Base-by-base conservation (phyloP, 2,888 invertebrate species). In the Galeopsomyia nigrocyanea region DNA sequence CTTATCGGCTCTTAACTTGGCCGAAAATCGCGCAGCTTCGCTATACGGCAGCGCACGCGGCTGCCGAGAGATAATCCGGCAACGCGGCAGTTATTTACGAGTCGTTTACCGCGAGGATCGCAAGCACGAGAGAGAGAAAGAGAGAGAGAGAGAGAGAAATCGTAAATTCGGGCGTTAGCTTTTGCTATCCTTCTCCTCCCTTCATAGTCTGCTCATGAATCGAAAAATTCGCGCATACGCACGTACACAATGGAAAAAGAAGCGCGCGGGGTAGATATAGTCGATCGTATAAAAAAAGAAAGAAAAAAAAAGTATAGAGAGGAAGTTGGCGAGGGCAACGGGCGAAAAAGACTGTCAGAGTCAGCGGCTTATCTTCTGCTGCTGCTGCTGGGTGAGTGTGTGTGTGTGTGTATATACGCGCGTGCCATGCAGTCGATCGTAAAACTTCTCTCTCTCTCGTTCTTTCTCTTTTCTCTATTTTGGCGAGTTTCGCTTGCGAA, bases 151-250 rank as follows among this genome's bases (percentile, higher is more conserved):
- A 72, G 60, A 68, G 57, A 67, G 68, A 58, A 71, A 77, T 79
- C 79, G 79, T 80, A 79, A 82, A 81, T 82, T 79, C 77, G 78
- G 76, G 77, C 75, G 77, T 79, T 77, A 77, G 78, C 73, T 76
- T 71, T 31, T 19, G 14, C 17, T 10, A 7, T 26, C 22, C 3
- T 22, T 7, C 47, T 55, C 22, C 14, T 0, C 2, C 21, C 26
- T 14, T 26, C 3, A 17, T 14, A 5, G 61, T 7, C 17, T n/a
- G 19, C 19, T 39, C 39, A 39, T 39, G 39, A 39, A 39, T 39
- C 39, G 39, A 47, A 47, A 62, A 47, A 61, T 39, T 39, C 39
- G 7, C 39, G 39, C 39, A 39, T 39, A 39, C 39, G 39, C 39
- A 3, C 39, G 39, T 13, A 13, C 13, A 39, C 39, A 39, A 39